Percentiles rank a stretch among this genome's conserved stretches.
phyloP scores from a whole-genome alignment of 2,113 vertebrate species.

The Oceanodroma tethys region DNA sequence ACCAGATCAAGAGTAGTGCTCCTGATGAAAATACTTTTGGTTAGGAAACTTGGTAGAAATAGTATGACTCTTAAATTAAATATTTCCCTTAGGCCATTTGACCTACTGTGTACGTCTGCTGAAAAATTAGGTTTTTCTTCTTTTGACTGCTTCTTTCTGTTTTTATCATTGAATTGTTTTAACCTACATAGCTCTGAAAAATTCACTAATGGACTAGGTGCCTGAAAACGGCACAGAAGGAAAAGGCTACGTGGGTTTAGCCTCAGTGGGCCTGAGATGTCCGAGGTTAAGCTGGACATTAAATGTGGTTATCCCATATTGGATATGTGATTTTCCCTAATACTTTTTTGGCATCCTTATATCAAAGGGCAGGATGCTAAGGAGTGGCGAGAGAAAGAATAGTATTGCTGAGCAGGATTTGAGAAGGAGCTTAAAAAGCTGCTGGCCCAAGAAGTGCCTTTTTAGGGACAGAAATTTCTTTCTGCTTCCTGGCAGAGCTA shows the following conservation, averaged over 20 bases:
- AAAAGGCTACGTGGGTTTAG: not conserved
- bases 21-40: constrained; percentile 59
- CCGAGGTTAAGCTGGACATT: not conserved
- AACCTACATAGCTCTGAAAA: constrained; percentile 14
- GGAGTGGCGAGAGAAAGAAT: not conserved
- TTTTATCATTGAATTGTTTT: constrained; percentile 33
- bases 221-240: not conserved
- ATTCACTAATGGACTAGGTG: not conserved
- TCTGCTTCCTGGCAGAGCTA: not conserved
- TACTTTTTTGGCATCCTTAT: not conserved
- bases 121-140: constrained; percentile 22
- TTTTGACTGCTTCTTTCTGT: constrained; percentile 29
- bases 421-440: not conserved
- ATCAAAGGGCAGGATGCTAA: not conserved
- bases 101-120: not conserved
- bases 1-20: constrained; percentile 40
- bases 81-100: constrained; percentile 22
- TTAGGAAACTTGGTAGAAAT: constrained; percentile 33
- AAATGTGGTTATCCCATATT: not conserved
- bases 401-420: not conserved
- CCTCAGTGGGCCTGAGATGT: not conserved
- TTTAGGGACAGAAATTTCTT: not conserved
- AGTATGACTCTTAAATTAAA: constrained; percentile 10
- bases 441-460: not conserved
- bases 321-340: not conserved